Conservation (phyloP, 2,113 vertebrate genomes). For the Semnornis frantzii region DNA sequence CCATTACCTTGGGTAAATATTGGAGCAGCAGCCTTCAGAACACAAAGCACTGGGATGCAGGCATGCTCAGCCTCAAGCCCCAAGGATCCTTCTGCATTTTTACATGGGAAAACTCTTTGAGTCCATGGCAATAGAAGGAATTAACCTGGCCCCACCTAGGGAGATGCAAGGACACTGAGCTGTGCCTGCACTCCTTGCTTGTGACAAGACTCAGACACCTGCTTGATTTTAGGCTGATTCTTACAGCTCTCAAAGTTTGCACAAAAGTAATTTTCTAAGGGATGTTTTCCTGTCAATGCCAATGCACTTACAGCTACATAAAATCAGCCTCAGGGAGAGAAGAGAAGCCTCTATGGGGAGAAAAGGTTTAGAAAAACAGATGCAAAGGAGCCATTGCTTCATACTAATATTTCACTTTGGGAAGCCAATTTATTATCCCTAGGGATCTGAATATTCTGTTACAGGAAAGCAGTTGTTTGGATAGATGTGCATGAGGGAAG, state of each 20-base stretch:
- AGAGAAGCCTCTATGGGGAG: not conserved
- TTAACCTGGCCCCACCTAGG: not conserved
- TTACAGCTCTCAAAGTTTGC: not conserved
- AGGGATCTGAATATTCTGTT: constrained; percentile 53
- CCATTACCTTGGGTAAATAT: not conserved
- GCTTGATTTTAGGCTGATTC: not conserved
- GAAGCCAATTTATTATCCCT: constrained; percentile 61
- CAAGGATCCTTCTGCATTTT: not conserved
- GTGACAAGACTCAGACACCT: not conserved
- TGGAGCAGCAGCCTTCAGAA: not conserved
- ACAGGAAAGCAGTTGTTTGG: constrained; percentile 68
- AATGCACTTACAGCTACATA: not conserved
- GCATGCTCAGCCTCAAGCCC: not conserved
- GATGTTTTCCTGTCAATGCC: not conserved
- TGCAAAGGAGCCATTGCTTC: not conserved
- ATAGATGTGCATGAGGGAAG: constrained; percentile 7
- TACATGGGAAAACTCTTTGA: not conserved
- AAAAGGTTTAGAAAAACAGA: not conserved
- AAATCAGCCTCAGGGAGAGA: not conserved
- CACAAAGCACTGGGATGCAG: not conserved
- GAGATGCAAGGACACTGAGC: not conserved
- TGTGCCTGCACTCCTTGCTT: not conserved
- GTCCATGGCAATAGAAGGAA: not conserved
- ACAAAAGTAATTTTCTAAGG: not conserved
- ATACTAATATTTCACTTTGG: constrained; percentile 24